Evolutionary conservation across 2,797 vertebrate genomes (phyloP).

Genomic region (Loriculus beryllinus): DNA sequence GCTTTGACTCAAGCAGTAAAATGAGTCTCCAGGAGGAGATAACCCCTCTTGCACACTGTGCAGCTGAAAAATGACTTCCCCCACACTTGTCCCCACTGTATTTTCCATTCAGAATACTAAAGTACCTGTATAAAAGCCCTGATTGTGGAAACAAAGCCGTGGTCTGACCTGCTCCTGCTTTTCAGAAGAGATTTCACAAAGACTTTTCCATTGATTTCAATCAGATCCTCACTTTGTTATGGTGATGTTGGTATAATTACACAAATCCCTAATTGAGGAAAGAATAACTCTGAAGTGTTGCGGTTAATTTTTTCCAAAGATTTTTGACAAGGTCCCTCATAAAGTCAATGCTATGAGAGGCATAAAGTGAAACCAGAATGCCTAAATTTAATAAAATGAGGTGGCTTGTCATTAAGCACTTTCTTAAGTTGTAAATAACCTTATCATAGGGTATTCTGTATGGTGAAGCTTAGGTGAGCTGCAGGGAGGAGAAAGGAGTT

Average conservation of each 20-base stretch:
- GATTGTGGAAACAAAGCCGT: background rate
- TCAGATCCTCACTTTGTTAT: background rate
- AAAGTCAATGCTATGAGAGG: background rate
- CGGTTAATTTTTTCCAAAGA: background rate
- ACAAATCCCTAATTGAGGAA: background rate
- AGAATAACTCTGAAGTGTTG: background rate
- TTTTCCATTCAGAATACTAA: background rate
- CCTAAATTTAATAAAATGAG: background rate
- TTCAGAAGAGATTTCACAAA: background rate
- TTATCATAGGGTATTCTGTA: rapidly evolving
- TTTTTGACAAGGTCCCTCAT: background rate
- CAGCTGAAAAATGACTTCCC: background rate
- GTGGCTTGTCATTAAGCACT: background rate
- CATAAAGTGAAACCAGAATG: background rate
- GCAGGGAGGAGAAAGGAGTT: background rate
- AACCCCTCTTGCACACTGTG: background rate
- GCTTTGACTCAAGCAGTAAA: conserved; percentile 10
- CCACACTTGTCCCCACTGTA: background rate
- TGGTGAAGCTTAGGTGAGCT: background rate
- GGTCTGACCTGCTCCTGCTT: background rate
- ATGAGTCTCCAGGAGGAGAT: conserved; percentile 10
- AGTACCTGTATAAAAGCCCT: background rate
- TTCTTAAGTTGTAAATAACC: background rate
- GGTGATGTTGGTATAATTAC: background rate
- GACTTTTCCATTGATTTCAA: background rate